These are phyloP conservation scores for Clostera curtula DNA, from an alignment of 2,888 invertebrate genomes.

Conservation along the genomic window DNA sequence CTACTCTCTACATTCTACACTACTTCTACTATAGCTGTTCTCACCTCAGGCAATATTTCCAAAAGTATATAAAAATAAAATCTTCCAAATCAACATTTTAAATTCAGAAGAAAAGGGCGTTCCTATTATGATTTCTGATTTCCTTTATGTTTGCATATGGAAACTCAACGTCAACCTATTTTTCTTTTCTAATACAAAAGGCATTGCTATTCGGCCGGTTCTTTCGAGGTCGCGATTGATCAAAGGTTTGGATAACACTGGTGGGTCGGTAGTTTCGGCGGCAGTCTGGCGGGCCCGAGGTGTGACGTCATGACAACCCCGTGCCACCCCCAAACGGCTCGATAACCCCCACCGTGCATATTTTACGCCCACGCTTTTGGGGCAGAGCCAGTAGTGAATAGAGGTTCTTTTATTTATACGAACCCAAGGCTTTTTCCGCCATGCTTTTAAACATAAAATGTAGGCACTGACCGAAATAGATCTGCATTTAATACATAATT, in stretches of 20 bases:
- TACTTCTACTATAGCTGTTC: no score
- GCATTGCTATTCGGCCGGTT: constrained; percentile 25
- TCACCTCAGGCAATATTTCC: constrained; percentile 34
- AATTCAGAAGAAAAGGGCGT: constrained; percentile 8
- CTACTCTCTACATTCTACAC: not conserved
- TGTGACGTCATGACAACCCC: constrained; percentile 52
- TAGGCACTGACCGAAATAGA: no score
- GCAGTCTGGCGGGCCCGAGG: constrained; percentile 53
- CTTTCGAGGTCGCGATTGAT: constrained; percentile 41
- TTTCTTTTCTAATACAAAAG: no score
- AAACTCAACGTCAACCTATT: no score
- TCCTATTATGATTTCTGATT: constrained; percentile 4
- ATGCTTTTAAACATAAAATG: constrained; percentile 11
- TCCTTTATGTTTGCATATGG: no score
- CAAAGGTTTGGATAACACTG: constrained; percentile 41
- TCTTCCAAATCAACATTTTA: no score
- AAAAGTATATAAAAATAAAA: constrained; percentile 24
- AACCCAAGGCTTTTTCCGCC: constrained; percentile 18
- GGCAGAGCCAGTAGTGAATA: constrained; percentile 31
- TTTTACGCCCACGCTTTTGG: constrained; percentile 55
- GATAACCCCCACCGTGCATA: constrained; percentile 46
- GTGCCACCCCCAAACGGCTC: constrained; percentile 27
- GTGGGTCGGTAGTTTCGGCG: constrained; percentile 41
- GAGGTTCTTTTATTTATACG: constrained; percentile 38
- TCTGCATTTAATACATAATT: no score